phyloP scores from a whole-genome alignment of 2,797 vertebrate species.

The Hippocampus kuda region DNA sequence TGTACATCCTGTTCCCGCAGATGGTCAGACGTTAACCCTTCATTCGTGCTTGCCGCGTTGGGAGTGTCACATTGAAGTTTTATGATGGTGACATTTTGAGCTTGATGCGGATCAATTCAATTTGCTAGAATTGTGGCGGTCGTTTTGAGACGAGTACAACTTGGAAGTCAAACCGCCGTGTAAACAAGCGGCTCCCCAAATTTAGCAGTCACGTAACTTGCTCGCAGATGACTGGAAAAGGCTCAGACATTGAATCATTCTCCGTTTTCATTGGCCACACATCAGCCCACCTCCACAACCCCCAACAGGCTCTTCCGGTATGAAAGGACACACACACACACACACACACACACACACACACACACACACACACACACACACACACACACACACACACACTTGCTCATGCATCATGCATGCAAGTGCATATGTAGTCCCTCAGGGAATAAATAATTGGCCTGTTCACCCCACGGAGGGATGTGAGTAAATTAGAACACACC shows the following conservation, averaged over 20 bases:
- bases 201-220: constrained; percentile 6
- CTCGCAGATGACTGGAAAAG: constrained; percentile 18
- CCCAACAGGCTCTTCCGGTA: constrained; percentile 48
- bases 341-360: constrained; percentile 14
- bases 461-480: constrained; percentile 4
- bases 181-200: constrained; percentile 7
- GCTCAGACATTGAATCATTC: constrained; percentile 44
- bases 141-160: not conserved
- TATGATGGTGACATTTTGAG: too few relatives aligned
- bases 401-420: not conserved
- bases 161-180: not conserved
- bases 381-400: not conserved
- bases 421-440: constrained; percentile 2
- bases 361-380: too few relatives aligned
- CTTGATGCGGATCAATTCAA: too few relatives aligned
- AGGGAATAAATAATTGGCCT: not conserved
- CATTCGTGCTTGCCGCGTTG: constrained; percentile 9
- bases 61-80: too few relatives aligned
- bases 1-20: constrained; percentile 44
- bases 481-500: constrained; percentile 22
- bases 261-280: constrained; percentile 48
- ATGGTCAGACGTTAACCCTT: constrained; percentile 55
- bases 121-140: too few relatives aligned
- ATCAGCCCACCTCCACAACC: constrained; percentile 46
- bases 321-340: constrained; percentile 38